phyloP scores from a whole-genome alignment of 2,797 vertebrate species.

The Spinibarbus caldwelli region DNA sequence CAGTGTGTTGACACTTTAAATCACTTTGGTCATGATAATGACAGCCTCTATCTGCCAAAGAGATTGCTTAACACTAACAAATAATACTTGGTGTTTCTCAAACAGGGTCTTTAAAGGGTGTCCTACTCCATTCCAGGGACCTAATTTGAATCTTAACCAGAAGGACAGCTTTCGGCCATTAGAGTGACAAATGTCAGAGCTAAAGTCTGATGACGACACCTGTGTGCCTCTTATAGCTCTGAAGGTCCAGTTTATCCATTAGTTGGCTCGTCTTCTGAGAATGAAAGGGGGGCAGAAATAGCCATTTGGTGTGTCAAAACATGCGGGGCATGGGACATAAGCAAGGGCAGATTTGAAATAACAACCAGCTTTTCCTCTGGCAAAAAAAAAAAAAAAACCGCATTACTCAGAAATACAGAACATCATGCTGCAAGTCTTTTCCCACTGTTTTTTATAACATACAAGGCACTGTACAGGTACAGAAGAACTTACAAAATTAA shows the following conservation, averaged over 20 bases:
- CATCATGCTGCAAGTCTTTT: background rate
- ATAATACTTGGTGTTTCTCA: constrained; percentile 71
- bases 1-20: constrained; percentile 63
- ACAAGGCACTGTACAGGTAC: background rate
- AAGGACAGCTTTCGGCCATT: constrained; percentile 51
- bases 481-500: background rate
- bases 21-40: constrained; percentile 69
- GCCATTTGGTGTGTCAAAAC: constrained; percentile 51
- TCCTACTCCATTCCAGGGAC: constrained; percentile 56
- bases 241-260: constrained; percentile 27
- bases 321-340: constrained; percentile 27
- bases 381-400: background rate
- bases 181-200: constrained; percentile 45
- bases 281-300: constrained; percentile 29
- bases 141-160: constrained; percentile 59
- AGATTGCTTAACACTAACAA: constrained; percentile 70
- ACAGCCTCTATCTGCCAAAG: constrained; percentile 65
- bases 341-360: constrained; percentile 42
- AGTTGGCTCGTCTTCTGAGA: constrained; percentile 37
- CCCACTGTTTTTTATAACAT: background rate
- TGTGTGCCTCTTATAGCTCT: constrained; percentile 13
- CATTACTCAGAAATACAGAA: constrained; percentile 26
- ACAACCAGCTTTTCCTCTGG: constrained; percentile 19
- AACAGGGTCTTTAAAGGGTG: constrained; percentile 58
- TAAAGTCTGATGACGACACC: constrained; percentile 35